Evolutionary conservation across 92 coral and sea anemone genomes (phyloP).

Genomic region (Plumapathes pennacea): DNA sequence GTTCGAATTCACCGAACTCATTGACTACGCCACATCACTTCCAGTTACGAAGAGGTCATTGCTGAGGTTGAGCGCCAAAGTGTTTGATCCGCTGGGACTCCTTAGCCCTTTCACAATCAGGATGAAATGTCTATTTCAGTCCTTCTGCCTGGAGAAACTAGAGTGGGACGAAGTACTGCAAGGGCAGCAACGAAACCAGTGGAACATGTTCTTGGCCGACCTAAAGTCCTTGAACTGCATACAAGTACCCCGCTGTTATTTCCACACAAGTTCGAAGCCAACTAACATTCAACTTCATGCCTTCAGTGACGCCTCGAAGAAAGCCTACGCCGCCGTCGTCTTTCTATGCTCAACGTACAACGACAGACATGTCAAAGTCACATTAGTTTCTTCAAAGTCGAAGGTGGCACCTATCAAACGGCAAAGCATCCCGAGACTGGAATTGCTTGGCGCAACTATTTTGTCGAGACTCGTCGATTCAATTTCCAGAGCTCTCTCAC

Average conservation of each 20-base stretch:
- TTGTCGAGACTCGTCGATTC: conserved; percentile 30
- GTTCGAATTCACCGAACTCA: conserved; percentile 30
- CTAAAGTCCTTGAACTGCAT: conserved; percentile 26
- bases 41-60: conserved; percentile 63
- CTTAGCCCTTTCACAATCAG: conserved; percentile 45
- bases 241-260: conserved; percentile 45
- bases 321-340: conserved; percentile 43
- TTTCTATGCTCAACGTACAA: conserved; percentile 32
- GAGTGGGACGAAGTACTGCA: conserved; percentile 62
- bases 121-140: conserved; percentile 57
- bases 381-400: conserved; percentile 30
- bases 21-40: conserved; percentile 27
- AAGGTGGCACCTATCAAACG: conserved; percentile 39
- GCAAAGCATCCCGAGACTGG: conserved; percentile 31
- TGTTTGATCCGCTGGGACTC: conserved; percentile 60
- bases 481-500: conserved; percentile 2
- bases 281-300: conserved; percentile 40
- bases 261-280: conserved; percentile 3
- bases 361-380: conserved; percentile 30
- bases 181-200: too few species aligned
- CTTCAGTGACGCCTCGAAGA: conserved; percentile 49
- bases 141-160: conserved; percentile 40
- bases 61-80: conserved; percentile 53
- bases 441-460: conserved; percentile 32
- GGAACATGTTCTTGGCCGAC: conserved; percentile 10